Conservation (phyloP, 2,797 vertebrate genomes). For the Urophycis tenuis region DNA sequence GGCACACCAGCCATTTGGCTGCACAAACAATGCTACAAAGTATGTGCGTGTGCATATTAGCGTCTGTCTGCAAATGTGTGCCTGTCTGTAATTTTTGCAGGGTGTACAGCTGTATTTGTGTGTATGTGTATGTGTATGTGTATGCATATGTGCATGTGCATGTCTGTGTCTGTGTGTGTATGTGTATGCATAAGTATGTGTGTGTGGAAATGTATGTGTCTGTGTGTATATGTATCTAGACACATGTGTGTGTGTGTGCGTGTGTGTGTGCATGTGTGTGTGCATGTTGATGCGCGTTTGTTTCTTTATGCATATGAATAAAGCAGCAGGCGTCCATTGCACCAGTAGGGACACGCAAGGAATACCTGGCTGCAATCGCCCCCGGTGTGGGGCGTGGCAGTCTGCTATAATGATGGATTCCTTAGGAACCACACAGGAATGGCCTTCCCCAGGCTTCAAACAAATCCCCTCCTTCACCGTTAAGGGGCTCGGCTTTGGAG, state of each 20-base stretch:
- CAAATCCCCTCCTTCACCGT: slow-evolving; percentile 10
- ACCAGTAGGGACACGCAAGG: slow-evolving; percentile 63
- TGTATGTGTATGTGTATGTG: slow-evolving; percentile 19
- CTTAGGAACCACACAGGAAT: slow-evolving; percentile 29
- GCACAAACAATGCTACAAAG: neutral
- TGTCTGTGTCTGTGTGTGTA: slow-evolving; percentile 7
- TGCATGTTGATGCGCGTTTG: neutral
- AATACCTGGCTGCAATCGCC: slow-evolving; percentile 39
- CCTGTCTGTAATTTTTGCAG: neutral
- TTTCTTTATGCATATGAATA: slow-evolving; percentile 30
- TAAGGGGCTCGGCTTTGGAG: slow-evolving; percentile 16
- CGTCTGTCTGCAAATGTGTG: neutral
- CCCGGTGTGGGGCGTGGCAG: slow-evolving; percentile 14
- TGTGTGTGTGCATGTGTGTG: neutral
- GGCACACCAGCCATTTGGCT: slow-evolving; percentile 13
- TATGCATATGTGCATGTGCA: neutral
- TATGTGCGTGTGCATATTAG: neutral
- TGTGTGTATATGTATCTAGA: neutral
- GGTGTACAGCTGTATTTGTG: slow-evolving; percentile 14
- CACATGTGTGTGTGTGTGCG: slow-evolving; percentile 11
- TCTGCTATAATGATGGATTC: slow-evolving; percentile 39
- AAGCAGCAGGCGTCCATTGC: slow-evolving; percentile 21
- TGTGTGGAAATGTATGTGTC: neutral
- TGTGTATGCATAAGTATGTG: neutral
- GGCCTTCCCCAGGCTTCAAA: slow-evolving; percentile 27